These are phyloP conservation scores for Coelogynopora nodosa DNA, from an alignment of 2,888 invertebrate genomes.

Conservation along the genomic window DNA sequence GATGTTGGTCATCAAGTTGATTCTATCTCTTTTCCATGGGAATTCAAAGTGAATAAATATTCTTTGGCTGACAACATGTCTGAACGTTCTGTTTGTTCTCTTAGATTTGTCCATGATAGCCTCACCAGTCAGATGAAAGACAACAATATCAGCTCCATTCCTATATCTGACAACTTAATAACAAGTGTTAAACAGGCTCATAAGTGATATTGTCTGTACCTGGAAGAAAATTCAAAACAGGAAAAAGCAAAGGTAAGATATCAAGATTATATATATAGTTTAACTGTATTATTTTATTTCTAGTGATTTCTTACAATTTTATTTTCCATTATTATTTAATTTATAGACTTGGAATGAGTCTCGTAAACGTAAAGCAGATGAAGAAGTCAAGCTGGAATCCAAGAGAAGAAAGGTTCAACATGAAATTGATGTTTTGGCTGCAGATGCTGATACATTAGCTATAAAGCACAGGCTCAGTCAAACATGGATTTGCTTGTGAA, in stretches of 20 bases:
- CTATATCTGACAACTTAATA: conserved; percentile 7
- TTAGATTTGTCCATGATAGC: conserved; percentile 8
- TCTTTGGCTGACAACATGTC: conserved; percentile 5
- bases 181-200: background rate
- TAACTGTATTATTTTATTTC: background rate
- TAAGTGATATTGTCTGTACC: conserved; percentile 9
- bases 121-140: conserved; percentile 25
- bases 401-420: conserved; percentile 15
- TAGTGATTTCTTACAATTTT: conserved; percentile 6
- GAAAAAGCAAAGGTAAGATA: background rate
- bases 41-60: background rate
- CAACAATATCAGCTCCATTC: background rate
- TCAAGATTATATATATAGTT: background rate
- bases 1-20: background rate
- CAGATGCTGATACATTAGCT: conserved; percentile 25
- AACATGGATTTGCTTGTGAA: background rate
- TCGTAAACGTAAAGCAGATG: background rate
- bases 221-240: conserved; percentile 11
- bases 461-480: background rate
- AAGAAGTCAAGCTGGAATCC: background rate
- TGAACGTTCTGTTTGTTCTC: conserved; percentile 12
- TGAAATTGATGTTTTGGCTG: background rate
- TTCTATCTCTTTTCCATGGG: background rate
- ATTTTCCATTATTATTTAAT: background rate
- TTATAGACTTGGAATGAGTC: conserved; percentile 7